Conservation (phyloP, 2,797 vertebrate species). For the Hydrolagus colliei region DNA sequence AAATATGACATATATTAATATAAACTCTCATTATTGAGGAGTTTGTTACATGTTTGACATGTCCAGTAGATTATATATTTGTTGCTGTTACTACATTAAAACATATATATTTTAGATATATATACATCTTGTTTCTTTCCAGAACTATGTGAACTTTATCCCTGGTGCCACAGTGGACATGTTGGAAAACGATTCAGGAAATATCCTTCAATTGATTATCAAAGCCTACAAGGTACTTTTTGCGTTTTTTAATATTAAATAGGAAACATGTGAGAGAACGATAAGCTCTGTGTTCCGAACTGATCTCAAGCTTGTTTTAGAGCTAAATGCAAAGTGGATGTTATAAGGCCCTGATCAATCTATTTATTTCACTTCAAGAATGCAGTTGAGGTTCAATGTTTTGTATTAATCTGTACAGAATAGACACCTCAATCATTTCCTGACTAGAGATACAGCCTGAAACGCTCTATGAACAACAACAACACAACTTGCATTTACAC, state of each 20-base stretch:
- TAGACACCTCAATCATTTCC: too few species aligned
- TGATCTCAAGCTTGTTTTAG: too few species aligned
- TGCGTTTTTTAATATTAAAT: not conserved
- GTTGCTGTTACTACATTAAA: not conserved
- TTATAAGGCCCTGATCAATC: too few species aligned
- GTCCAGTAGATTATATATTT: too few species aligned
- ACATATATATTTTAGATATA: not conserved
- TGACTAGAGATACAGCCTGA: too few species aligned
- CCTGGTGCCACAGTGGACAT: slow-evolving; percentile 88
- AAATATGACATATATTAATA: not conserved
- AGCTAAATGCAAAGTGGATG: too few species aligned
- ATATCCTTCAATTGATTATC: slow-evolving; percentile 87
- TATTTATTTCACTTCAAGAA: too few species aligned
- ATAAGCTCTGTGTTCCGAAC: not conserved
- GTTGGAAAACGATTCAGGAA: slow-evolving; percentile 75
- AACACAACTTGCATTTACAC: too few species aligned
- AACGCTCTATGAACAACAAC: too few species aligned
- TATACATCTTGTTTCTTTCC: slow-evolving; percentile 29
- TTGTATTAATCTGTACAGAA: too few species aligned
- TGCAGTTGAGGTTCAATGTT: too few species aligned
- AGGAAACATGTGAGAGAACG: not conserved
- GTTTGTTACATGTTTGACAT: not conserved
- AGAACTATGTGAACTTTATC: slow-evolving; percentile 92
- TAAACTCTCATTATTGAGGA: not conserved
- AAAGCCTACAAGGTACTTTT: slow-evolving; percentile 80